Evolutionary conservation across 2,113 vertebrate genomes (phyloP), one percentile per base, ranked within the genome.

Genomic region (Dascyllus trimaculatus): DNA sequence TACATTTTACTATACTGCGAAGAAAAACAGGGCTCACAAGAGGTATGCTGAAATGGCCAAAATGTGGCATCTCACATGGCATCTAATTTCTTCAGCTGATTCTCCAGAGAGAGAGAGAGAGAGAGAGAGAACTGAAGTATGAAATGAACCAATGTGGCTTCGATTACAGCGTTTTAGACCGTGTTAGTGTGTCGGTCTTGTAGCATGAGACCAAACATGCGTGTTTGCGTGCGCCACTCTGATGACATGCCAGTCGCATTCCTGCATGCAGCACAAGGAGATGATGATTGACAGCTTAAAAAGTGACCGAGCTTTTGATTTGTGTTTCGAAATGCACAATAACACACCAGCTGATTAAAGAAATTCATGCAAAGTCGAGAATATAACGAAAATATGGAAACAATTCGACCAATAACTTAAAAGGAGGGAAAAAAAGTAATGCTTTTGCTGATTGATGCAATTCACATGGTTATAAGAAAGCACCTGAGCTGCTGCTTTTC

Each of bases 71-170:
- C 75, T 82, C 74, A 82, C 51, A 71, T 71, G 81, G 54, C 54
- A 76, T 81, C 49, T 61, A 64, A 87, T 81, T 77, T 71, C 58
- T 64, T 61, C 70, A 72, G 75, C 78, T 4, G 19, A 60, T 80
- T 69, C 71, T 85, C 63, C 21, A 43, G 82, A 83, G 76, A 79
- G 21, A 61, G 64, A 71, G 32, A 32, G 32, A 32, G 32, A 32
- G 32, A 32, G 32, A 32, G 32, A 35, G 8, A 35, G 54, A 79
- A 71, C 82, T 81, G 65, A 82, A 81, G 49, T 78, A 86, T 71
- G 65, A 85, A 90, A 81, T 52, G 11, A 64, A 78, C 15, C 68
- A 86, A 74, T 82, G 73, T 89, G 91, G 80, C 45, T 90, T 83
- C 18, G 35, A 89, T 93, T 89, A 85, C 22, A 54, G 49, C 57